A percentile compares a stretch with the other conserved stretches of the same genome.
These are phyloP conservation scores for Platycheirus rosarum DNA, from an alignment of 2,888 invertebrate species.

Conservation along the genomic window DNA sequence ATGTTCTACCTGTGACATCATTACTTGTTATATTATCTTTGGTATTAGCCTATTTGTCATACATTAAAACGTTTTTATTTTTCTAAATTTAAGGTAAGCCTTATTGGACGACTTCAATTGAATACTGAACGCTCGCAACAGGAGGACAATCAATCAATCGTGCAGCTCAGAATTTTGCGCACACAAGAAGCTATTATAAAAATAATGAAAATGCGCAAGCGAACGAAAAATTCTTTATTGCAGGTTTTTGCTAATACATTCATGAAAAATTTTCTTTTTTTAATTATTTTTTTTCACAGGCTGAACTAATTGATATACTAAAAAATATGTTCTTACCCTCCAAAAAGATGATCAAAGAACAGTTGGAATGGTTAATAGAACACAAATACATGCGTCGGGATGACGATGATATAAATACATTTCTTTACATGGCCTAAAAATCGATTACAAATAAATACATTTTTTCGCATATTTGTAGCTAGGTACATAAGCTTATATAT, in stretches of 20 bases:
- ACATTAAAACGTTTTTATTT: too few relatives aligned
- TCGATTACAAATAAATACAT: too few relatives aligned
- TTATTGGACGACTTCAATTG: conserved; percentile 96
- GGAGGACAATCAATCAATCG: conserved; percentile 99
- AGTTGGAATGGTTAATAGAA: conserved; percentile 99
- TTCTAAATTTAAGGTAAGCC: conserved; percentile 88
- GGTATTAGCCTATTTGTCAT: too few relatives aligned
- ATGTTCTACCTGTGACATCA: too few relatives aligned
- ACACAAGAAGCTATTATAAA: conserved; percentile 99
- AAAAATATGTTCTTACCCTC: conserved; percentile 99
- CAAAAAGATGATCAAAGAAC: conserved; percentile 99
- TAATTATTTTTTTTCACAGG: conserved; percentile 84
- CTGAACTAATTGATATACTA: conserved; percentile 98
- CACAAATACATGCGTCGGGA: conserved; percentile 98
- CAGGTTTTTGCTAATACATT: too few relatives aligned
- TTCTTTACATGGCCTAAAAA: conserved; percentile 98
- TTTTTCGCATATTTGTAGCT: too few relatives aligned
- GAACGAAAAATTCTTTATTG: conserved; percentile 95
- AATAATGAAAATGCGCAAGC: conserved; percentile 98
- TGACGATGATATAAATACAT: conserved; percentile 98
- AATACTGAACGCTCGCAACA: conserved; percentile 97
- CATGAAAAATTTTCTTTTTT: too few relatives aligned
- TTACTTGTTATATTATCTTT: too few relatives aligned
- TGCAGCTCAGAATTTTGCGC: conserved; percentile 96
- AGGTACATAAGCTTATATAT: too few relatives aligned